phyloP scores from a whole-genome alignment of 2,113 vertebrate genomes.

The Cariama cristata region DNA sequence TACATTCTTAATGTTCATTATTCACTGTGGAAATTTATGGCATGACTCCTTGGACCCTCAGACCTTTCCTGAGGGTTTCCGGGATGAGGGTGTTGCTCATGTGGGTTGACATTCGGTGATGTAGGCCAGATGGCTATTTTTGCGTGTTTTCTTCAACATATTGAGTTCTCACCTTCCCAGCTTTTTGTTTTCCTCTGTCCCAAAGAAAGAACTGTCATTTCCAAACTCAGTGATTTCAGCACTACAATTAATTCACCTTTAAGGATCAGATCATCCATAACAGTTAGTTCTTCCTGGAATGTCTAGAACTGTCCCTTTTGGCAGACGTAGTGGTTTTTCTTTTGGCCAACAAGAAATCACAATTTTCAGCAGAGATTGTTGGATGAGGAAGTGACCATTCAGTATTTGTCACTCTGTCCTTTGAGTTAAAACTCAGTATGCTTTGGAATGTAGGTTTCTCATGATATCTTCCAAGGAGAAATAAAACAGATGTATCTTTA shows the following conservation, averaged over 20 bases:
- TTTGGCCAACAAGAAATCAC: not conserved
- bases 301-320: not conserved
- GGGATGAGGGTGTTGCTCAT: not conserved
- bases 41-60: not conserved
- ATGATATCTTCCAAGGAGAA: not conserved
- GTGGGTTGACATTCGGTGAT: not conserved
- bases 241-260: not conserved
- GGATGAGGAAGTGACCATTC: not conserved
- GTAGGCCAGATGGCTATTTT: not conserved
- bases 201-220: not conserved
- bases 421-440: not conserved
- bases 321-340: not conserved
- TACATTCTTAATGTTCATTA: not conserved
- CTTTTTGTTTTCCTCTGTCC: not conserved
- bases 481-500: not conserved
- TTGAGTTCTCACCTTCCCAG: not conserved
- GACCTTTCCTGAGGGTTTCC: not conserved
- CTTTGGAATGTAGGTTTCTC: not conserved
- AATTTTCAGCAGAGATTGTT: not conserved
- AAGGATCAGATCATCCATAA: not conserved
- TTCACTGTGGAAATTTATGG: not conserved
- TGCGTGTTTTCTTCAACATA: not conserved
- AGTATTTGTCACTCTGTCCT: not conserved
- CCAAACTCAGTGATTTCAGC: not conserved
- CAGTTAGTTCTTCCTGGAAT: not conserved